Conservation (phyloP, 2,888 invertebrate genomes). For the Acleris literana region DNA sequence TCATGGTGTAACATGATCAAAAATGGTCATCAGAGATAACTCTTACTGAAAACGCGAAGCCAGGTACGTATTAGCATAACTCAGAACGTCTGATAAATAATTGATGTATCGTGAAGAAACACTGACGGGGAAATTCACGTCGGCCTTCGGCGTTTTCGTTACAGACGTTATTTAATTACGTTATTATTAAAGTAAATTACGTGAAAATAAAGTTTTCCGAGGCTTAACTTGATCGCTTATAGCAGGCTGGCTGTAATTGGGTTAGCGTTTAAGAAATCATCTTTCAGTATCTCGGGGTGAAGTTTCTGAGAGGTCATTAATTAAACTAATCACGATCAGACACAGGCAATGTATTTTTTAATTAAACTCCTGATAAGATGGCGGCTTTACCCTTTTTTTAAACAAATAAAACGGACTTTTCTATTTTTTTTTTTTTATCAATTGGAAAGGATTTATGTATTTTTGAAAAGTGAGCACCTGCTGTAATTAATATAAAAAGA, state of each 20-base stretch:
- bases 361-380: constrained; percentile 13
- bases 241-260: constrained; percentile 19
- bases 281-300: constrained; percentile 5
- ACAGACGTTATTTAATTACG: constrained; percentile 4
- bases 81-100: background rate
- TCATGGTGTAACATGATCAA: constrained; percentile 13
- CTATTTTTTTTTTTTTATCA: background rate
- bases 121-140: background rate
- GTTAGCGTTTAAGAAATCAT: constrained; percentile 18
- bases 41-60: constrained; percentile 16
- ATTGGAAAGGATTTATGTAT: background rate
- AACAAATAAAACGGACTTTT: background rate
- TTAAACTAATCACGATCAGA: constrained; percentile 27
- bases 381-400: constrained; percentile 19
- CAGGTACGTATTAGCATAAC: constrained; percentile 25
- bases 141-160: background rate
- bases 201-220: background rate
- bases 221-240: constrained; percentile 1
- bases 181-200: background rate
- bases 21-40: constrained; percentile 29
- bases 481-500: background rate
- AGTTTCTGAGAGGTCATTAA: constrained; percentile 24
- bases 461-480: constrained; percentile 10
- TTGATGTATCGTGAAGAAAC: background rate
- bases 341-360: constrained; percentile 17